These are phyloP conservation scores for Aspidoscelis tigris DNA, from an alignment of 2,113 vertebrate genomes.

Conservation along the genomic window DNA sequence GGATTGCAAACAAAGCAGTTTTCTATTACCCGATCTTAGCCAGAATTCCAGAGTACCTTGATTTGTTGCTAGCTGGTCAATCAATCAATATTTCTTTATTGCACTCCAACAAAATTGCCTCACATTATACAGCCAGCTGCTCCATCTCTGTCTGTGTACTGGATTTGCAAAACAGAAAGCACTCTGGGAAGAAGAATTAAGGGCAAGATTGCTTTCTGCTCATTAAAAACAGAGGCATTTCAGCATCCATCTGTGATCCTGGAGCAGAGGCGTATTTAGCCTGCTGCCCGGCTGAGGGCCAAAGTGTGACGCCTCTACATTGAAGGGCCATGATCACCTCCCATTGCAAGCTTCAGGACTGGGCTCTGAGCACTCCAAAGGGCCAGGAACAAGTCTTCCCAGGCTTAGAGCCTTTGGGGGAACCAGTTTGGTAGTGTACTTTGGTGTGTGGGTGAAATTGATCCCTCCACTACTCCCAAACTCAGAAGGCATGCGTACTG, in stretches of 20 bases:
- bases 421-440: no score
- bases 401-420: no score
- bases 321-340: no score
- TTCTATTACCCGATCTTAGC: not conserved
- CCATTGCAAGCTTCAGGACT: no score
- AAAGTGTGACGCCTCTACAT: not conserved
- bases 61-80: not conserved
- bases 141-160: not conserved
- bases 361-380: no score
- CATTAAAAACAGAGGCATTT: not conserved
- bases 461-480: no score
- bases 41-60: not conserved
- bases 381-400: no score
- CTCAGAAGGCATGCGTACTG: no score
- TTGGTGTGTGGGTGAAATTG: no score
- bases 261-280: not conserved
- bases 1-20: not conserved
- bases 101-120: not conserved
- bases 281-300: not conserved
- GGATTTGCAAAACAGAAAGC: not conserved
- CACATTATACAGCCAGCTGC: not conserved
- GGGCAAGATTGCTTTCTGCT: no score
- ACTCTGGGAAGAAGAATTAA: not conserved
- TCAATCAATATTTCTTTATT: slow-evolving; percentile 1
- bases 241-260: not conserved